Percentiles rank a stretch among this genome's conserved stretches.
Evolutionary conservation across 2,113 vertebrate species (phyloP).

Genomic region (Pristiophorus japonicus): DNA sequence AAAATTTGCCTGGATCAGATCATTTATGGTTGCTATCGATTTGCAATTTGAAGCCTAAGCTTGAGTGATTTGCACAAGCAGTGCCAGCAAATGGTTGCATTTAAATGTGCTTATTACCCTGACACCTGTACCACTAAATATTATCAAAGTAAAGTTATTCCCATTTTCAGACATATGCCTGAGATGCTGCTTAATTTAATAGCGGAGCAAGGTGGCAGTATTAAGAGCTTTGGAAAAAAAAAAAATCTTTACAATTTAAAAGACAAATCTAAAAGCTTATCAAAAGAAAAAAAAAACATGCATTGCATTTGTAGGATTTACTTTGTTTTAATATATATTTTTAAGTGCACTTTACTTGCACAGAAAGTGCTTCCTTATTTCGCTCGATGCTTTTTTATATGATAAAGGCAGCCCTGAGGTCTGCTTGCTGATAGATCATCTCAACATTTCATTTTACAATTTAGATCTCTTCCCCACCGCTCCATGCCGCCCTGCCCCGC

Average conservation of each 20-base stretch:
- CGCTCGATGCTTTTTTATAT: not conserved
- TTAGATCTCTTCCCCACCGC: not conserved
- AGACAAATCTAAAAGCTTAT: not conserved
- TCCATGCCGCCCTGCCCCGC: too few relatives aligned
- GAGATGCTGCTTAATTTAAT: not conserved
- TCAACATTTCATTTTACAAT: not conserved
- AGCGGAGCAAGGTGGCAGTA: not conserved
- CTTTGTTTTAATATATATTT: not conserved
- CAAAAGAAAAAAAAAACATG: not conserved
- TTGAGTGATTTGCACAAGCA: conserved; percentile 43
- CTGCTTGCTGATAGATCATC: not conserved
- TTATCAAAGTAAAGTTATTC: not conserved
- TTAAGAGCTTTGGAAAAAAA: not conserved
- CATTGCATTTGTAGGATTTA: not conserved
- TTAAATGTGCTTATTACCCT: conserved; percentile 46
- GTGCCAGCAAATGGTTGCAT: conserved; percentile 42
- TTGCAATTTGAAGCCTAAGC: conserved; percentile 43
- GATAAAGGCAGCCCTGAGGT: not conserved
- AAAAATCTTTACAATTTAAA: not conserved
- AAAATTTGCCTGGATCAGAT: conserved; percentile 36
- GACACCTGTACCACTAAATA: conserved; percentile 30
- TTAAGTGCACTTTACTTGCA: not conserved
- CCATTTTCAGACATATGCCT: not conserved
- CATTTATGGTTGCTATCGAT: conserved; percentile 45
- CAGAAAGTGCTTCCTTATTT: not conserved